A percentile compares a stretch with the other conserved stretches of the same genome.
These are phyloP conservation scores for Seira sanloemensis DNA, from an alignment of 2,888 invertebrate genomes.

Conservation along the genomic window DNA sequence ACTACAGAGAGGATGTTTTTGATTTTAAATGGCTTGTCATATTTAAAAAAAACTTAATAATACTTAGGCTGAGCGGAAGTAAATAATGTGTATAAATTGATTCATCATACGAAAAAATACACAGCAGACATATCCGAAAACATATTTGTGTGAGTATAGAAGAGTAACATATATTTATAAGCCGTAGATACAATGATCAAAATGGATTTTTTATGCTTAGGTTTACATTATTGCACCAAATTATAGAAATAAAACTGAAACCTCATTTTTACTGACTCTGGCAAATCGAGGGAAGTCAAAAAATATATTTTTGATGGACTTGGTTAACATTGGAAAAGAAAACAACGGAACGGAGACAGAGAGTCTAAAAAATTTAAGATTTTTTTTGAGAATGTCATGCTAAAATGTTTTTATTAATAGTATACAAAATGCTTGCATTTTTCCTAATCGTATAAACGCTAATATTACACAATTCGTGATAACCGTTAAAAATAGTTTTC, in stretches of 20 bases:
- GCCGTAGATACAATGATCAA: no score
- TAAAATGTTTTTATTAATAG: background rate
- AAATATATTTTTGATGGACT: no score
- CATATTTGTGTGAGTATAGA: no score
- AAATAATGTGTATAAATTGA: background rate
- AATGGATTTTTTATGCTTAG: no score
- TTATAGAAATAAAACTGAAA: no score
- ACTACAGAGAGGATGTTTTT: background rate
- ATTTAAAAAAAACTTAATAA: background rate
- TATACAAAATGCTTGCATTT: background rate
- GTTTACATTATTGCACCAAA: no score
- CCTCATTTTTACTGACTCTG: background rate
- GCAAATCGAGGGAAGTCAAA: background rate
- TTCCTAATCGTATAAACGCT: background rate
- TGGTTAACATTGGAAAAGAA: background rate
- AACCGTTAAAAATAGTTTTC: background rate
- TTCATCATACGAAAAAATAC: no score
- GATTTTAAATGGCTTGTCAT: background rate
- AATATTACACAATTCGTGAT: background rate
- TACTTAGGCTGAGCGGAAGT: background rate
- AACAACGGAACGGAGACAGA: background rate
- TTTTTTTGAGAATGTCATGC: background rate
- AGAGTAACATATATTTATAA: no score
- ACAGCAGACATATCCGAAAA: no score
- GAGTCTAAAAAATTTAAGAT: background rate